Base-by-base conservation (phyloP, 1,140 invertebrate genomes). In the Aphelinus certus region DNA sequence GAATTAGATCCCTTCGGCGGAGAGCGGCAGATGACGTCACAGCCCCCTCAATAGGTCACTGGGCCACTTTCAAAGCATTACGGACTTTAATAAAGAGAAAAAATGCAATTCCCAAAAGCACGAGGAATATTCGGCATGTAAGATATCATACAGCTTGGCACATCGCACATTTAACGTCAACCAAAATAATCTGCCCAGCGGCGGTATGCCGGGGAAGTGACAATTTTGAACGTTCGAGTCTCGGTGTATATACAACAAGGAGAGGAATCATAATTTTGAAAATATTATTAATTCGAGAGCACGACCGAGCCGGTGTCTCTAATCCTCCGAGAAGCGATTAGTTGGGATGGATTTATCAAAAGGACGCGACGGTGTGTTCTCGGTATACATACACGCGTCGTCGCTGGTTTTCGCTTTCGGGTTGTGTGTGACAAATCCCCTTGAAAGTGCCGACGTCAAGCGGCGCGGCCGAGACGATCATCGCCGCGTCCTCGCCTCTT, bases 21-120 rank as follows among this genome's bases (percentile, higher is more conserved):
- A 78, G 79, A 80, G 79, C 74, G 66, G 71, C 72, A 76, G 7
- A 73, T 86, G 82, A 84, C 85, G 84, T 84, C 84, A 86, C 80
- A 74, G 71, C 71, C 81, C 81, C 82, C 83, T 86, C 70, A 82
- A 78, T 87, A 78, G 86, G 86, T 88, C 84, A 88, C 79, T 85
- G 78, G 84, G 84, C 75, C 84, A 76, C 47, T 78, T 79, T 77
- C 76, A 75, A 75, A 61, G 60, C 48, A 57, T n/a, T 48, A 3
- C 26, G 26, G 26, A 26, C 26, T 26, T 26, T 26, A 26, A 26
- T 26, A 26, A 26, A 26, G 26, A 26, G 26, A 26, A 26, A 26
- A 26, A 26, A 26, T 26, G 26, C 26, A 26, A 26, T 26, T 26
- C 26, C 26, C 26, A 26, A 26, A 26, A 26, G 26, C 26, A 26